Evolutionary conservation across 1,140 invertebrate genomes (phyloP), one percentile per base, ranked within the genome.

Genomic region (Babylonia areolata): DNA sequence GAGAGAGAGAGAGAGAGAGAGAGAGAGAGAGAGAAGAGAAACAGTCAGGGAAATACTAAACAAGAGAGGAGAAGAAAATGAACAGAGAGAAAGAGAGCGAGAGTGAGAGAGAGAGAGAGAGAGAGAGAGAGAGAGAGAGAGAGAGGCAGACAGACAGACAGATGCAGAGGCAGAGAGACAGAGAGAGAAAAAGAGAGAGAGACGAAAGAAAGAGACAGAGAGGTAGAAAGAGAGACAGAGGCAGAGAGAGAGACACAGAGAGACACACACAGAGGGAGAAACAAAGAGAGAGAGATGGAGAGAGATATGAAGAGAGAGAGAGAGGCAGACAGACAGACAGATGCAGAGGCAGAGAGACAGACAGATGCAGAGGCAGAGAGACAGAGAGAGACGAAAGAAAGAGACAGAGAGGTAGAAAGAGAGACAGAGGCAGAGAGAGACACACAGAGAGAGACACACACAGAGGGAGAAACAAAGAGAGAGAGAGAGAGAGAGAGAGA

Each of bases 301-400:
- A 64, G 20, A 64, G 58, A 64, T n/a, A n/a, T n/a, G n/a, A n/a
- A n/a, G 58, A 64, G 58, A 64, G 58, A 64, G 58, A 64, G 58
- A 64, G 58, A 64, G 58, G 28, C 17, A 64, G 9, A 64, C 58
- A 64, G 58, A 11, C 2, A 64, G 58, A 64, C 58, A 64, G 58
- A 64, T 23, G 5, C 15, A 64, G 12, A n/a, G n/a, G n/a, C n/a
- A n/a, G n/a, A n/a, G n/a, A n/a, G n/a, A n/a, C n/a, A n/a, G n/a
- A n/a, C n/a, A n/a, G n/a, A n/a, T n/a, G n/a, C n/a, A n/a, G n/a
- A n/a, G n/a, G n/a, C n/a, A n/a, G n/a, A 51, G 9, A 51, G 46
- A 51, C 46, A 64, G 58, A 64, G 2, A 64, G 20, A 64, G 58
- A 64, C 58, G 28, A 23, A 64, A 64, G 12, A 64, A 5, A 64